phyloP scores from a whole-genome alignment of 2,113 vertebrate genomes.

The Burhinus oedicnemus region DNA sequence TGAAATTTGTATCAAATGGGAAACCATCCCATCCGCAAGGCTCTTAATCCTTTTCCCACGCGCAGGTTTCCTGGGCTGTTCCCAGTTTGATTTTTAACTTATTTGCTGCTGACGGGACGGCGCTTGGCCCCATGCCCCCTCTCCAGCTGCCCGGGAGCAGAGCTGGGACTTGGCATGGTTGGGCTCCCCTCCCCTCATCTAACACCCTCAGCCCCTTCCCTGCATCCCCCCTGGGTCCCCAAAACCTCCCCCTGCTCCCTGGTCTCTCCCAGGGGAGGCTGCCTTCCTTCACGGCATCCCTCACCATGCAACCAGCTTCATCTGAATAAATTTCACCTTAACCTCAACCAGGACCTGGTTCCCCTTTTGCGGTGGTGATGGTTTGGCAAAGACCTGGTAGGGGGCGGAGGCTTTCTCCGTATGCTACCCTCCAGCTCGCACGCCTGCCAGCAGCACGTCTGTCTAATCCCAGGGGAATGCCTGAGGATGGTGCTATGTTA shows the following conservation, averaged over 20 bases:
- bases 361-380: neutral
- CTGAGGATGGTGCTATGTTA: slow-evolving; percentile 61
- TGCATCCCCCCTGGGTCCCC: fast-evolving
- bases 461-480: neutral
- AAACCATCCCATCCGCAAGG: neutral
- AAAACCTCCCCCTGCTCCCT: neutral
- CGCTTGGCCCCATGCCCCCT: neutral
- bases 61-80: neutral
- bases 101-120: neutral
- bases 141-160: neutral
- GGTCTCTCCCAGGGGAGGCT: neutral
- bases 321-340: slow-evolving; percentile 67
- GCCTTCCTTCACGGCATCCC: neutral
- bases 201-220: neutral
- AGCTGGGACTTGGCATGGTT: neutral
- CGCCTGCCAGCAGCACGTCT: neutral
- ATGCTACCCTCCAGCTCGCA: neutral
- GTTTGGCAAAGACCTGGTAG: neutral
- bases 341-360: neutral
- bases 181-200: neutral
- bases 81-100: slow-evolving; percentile 55
- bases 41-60: neutral
- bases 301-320: neutral
- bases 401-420: neutral
- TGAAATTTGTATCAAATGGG: slow-evolving; percentile 64